Base-by-base conservation (phyloP, 1,140 invertebrate genomes). In the Brachionus koreanus region DNA sequence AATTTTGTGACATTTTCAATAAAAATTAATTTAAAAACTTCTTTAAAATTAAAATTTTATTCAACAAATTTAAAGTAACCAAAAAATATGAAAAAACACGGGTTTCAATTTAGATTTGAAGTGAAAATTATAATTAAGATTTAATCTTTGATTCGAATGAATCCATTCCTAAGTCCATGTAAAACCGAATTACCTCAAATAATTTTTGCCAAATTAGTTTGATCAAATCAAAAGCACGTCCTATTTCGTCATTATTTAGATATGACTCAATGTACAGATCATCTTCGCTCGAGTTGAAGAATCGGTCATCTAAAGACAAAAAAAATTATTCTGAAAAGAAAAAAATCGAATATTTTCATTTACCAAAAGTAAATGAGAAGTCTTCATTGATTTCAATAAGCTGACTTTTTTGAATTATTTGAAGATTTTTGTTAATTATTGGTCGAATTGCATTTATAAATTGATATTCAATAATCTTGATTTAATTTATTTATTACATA, bases 401-500 rank as follows among this genome's bases (percentile, higher is more conserved):
- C n/a, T 61, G 5, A 61, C 35, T 65, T 79, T 65, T 79, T 19
- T 79, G 33, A 19, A 61, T 79, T 61, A 61, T 57, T 25, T 79
- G 61, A 39, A 79, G 39, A 61, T 79, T 79, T 65, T 79, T 79
- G 5, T n/a, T 79, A 25, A 79, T 37, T 23, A 79, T 79, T 42
- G 76, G 76, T 65, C 12, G 6, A 43, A 79, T 79, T 19, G 76
- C 76, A 16, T 57, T 79, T 79, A 79, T 43, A 61, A 79, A 79
- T 79, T 79, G 76, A 79, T 29, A 79, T 61, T 79, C 49, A 79
- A 79, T 79, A 5, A 79, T 61, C 76, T 79, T 79, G 19, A 77
- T 29, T 29, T 29, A 9, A n/a, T 52, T 19, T 3, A 52, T 33
- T 69, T 57, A 57, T 7, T 16, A 16, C 16, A 57, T 1, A 7